phyloP scores from a whole-genome alignment of 2,888 invertebrate species.

The Odontothrips loti region DNA sequence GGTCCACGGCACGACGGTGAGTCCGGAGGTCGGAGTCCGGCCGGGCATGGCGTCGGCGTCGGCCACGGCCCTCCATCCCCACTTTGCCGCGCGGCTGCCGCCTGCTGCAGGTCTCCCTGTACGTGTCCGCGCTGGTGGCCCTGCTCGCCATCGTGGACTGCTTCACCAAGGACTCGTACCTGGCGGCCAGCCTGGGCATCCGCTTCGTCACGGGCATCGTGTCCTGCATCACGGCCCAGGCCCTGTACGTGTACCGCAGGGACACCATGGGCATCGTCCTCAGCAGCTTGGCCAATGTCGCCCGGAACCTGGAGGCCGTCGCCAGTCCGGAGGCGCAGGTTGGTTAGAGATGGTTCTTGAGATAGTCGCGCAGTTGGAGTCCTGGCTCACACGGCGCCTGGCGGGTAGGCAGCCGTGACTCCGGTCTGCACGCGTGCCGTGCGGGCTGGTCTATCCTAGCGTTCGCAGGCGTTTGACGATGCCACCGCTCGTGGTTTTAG shows the following conservation, averaged over 20 bases:
- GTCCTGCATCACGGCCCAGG: not conserved
- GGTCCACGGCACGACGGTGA: not conserved
- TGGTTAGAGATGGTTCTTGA: no score
- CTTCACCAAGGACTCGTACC: conserved; percentile 14
- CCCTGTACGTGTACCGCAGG: not conserved
- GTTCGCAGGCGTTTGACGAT: no score
- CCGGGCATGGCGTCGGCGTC: not conserved
- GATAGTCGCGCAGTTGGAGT: no score
- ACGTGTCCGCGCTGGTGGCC: not conserved
- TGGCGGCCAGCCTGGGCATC: conserved; percentile 11
- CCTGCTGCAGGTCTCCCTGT: not conserved
- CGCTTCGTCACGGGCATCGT: not conserved
- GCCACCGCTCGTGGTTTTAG: no score
- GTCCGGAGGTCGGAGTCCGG: not conserved
- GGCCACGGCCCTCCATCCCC: not conserved
- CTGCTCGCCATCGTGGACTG: not conserved
- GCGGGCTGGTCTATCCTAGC: no score
- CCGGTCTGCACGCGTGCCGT: no score
- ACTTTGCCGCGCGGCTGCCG: not conserved
- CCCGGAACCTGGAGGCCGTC: not conserved
- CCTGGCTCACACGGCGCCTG: no score
- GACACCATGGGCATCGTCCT: not conserved
- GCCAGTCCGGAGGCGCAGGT: not conserved
- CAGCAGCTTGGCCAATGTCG: not conserved
- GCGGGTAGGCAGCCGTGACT: no score